Evolutionary conservation across 2,888 invertebrate genomes (phyloP), one percentile per base, ranked within the genome.

Genomic region (Tryphoninae sp.): DNA sequence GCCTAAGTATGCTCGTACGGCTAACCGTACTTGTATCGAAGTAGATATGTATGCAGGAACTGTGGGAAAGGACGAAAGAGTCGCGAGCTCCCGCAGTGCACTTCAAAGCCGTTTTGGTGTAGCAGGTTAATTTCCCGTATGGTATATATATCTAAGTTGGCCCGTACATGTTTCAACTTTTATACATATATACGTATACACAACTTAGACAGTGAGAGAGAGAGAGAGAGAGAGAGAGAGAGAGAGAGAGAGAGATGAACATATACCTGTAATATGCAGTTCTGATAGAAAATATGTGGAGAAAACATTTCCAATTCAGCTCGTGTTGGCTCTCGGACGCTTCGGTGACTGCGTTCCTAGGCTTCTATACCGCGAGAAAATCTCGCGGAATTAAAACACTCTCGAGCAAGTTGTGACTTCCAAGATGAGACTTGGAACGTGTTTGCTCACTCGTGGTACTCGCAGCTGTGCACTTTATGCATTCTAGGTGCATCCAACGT

Each of bases 71-170:
- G 55, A 78, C 71, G 16, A 69, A 59, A 51, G 58, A 68, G 69
- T 69, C 69, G 45, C 42, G 53, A 64, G 55, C 67, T 75, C 58
- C 53, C 26, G 65, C 69, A 61, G 61, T 61, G 73, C n/a, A 68
- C 62, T 78, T 74, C 59, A 73, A 59, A 42, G 62, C 51, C 75
- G 62, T 76, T 82, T 82, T 58, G 79, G 79, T 79, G 61, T 76
- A 82, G 79, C 76, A 72, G 26, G 76, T 76, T 79, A 40, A 77
- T 82, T 77, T 82, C 40, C 58, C 79, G 75, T 55, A 68, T 76
- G 67, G 62, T 72, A 72, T 62, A 78, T 33, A 33, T 6, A 33
- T 33, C 33, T 33, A 33, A 33, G 33, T 33, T 33, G 33, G 33
- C 33, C 33, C 33, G 72, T 55, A 71, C 62, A 53, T 40, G 33